Evolutionary conservation across 1,140 invertebrate genomes (phyloP).

Genomic region (Drosophila asahinai): DNA sequence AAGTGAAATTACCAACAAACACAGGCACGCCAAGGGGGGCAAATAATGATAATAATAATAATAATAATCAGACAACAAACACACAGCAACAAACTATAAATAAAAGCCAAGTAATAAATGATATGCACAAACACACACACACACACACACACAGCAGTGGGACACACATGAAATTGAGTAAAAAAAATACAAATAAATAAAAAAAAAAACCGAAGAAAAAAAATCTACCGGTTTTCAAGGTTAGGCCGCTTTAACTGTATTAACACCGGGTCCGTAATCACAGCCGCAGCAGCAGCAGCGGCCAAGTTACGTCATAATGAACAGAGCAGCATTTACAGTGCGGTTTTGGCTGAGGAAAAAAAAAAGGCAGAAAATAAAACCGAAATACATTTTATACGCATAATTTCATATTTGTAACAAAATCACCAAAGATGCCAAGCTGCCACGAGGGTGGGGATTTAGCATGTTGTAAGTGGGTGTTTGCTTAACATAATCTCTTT

Average conservation of each 20-base stretch:
- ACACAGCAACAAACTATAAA: slow-evolving; percentile 40
- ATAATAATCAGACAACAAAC: slow-evolving; percentile 17
- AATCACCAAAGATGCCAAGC: slow-evolving; percentile 37
- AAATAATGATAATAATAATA: slow-evolving; percentile 32
- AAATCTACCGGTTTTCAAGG: slow-evolving; percentile 85
- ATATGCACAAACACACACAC: slow-evolving; percentile 54
- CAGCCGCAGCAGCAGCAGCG: slow-evolving; percentile 40
- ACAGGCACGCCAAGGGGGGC: slow-evolving; percentile 8
- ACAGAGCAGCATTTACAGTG: slow-evolving; percentile 61
- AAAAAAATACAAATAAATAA: slow-evolving; percentile 53
- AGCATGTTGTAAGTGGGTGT: slow-evolving; percentile 76
- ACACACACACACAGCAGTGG: slow-evolving; percentile 33
- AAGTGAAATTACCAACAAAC: slow-evolving; percentile 59
- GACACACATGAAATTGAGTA: slow-evolving; percentile 70
- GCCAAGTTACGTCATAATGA: slow-evolving; percentile 74
- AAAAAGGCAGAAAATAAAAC: slow-evolving; percentile 9
- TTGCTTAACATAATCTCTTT: slow-evolving; percentile 56
- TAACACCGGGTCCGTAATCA: slow-evolving; percentile 78
- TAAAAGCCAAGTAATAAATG: slow-evolving; percentile 52
- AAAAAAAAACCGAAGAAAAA: slow-evolving; percentile 34
- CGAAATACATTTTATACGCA: slow-evolving; percentile 71
- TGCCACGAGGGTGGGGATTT: slow-evolving; percentile 10
- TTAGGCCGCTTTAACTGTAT: slow-evolving; percentile 83
- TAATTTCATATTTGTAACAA: slow-evolving; percentile 83
- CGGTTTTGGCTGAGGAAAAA: slow-evolving; percentile 64